Evolutionary conservation across 2,797 vertebrate genomes (phyloP).

Genomic region (Phoxinus dragarum): DNA sequence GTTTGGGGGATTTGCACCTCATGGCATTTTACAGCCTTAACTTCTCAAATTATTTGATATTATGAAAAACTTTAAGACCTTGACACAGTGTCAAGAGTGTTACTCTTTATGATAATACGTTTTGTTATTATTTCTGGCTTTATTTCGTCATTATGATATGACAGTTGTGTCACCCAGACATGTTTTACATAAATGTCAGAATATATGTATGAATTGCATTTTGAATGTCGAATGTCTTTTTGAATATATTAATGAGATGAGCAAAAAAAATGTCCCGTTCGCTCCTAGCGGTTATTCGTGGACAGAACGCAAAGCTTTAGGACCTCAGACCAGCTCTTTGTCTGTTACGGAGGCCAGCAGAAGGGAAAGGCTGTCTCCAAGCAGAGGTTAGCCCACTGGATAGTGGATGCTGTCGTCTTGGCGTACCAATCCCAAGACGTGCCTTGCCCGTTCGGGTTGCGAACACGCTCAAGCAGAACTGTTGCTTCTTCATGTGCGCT

Average conservation of each 20-base stretch:
- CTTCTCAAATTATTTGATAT: background rate
- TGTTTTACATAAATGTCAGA: background rate
- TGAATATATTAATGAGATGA: background rate
- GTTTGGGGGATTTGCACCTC: background rate
- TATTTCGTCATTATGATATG: background rate
- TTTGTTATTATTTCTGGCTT: background rate
- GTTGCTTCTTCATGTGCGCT: too few species aligned
- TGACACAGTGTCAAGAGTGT: background rate
- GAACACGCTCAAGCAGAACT: too few species aligned
- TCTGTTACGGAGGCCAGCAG: too few species aligned
- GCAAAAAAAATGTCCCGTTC: too few species aligned
- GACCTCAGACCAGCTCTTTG: too few species aligned
- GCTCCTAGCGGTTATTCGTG: too few species aligned
- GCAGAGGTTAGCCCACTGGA: too few species aligned
- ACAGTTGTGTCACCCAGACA: background rate
- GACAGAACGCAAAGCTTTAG: too few species aligned
- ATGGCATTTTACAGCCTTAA: background rate
- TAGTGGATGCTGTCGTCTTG: too few species aligned
- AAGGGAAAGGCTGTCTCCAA: too few species aligned
- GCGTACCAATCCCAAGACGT: too few species aligned
- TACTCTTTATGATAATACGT: background rate
- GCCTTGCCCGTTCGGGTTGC: too few species aligned
- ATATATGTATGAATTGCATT: background rate
- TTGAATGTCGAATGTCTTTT: background rate
- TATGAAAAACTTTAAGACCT: background rate